Conservation (phyloP, 1,140 invertebrate genomes). For the Trichogramma pretiosum region DNA sequence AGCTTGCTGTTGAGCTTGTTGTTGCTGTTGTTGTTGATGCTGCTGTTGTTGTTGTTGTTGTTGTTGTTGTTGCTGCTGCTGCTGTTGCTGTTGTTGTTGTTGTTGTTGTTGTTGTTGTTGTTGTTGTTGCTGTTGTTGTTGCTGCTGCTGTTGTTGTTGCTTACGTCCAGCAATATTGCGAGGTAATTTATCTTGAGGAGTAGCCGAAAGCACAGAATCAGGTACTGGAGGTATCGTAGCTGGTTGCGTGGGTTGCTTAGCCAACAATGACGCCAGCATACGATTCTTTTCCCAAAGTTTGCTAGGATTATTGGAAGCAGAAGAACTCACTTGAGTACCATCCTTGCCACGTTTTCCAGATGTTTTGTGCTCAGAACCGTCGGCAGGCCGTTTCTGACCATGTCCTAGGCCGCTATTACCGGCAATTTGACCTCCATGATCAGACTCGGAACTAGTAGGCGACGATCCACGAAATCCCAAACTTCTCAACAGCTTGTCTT, state of each 20-base stretch:
- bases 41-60: too few species aligned
- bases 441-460: conserved; percentile 40
- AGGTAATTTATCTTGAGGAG: conserved; percentile 54
- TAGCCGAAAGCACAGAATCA: conserved; percentile 56
- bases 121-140: conserved; percentile 25
- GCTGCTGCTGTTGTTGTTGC: conserved; percentile 50
- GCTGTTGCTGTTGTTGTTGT: conserved; percentile 40
- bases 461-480: conserved; percentile 51
- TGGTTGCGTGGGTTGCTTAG: conserved; percentile 65
- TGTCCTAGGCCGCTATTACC: conserved; percentile 35
- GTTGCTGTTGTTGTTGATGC: too few species aligned
- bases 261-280: conserved; percentile 75
- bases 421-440: conserved; percentile 37
- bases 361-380: conserved; percentile 54
- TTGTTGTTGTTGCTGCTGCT: too few species aligned
- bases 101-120: conserved; percentile 36
- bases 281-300: conserved; percentile 75
- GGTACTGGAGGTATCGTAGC: conserved; percentile 58
- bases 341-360: conserved; percentile 48
- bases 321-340: conserved; percentile 46
- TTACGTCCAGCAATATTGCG: conserved; percentile 36
- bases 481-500: conserved; percentile 51
- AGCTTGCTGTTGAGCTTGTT: too few species aligned
- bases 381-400: conserved; percentile 59
- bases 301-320: conserved; percentile 38